Base-by-base conservation (phyloP, 1,140 invertebrate species). In the Nomia melanderi region DNA sequence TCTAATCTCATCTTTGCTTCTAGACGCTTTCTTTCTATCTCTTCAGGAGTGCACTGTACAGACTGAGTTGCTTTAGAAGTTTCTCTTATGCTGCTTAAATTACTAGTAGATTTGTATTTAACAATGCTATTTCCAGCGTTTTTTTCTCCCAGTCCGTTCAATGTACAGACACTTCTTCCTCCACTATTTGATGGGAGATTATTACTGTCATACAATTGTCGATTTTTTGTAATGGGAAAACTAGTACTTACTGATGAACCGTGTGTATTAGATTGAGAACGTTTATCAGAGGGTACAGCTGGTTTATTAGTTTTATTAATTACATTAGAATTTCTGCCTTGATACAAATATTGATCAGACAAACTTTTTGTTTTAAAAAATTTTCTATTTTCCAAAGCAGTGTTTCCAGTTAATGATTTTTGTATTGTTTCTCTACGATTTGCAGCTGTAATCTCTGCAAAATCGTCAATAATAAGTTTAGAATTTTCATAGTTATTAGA, bases 11-110 rank as follows among this genome's bases (percentile, higher is more conserved):
- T 85, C 20, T 86, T 78, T 11, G 91, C 91, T 62, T 92, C 90
- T n/a, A 82, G 27, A 27, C 91, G 77, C 50, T 92, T 92, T 54
- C 65, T 88, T 66, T 91, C 90, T 27, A 92, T 92, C 78, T 91
- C 90, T 67, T 88, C 85, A 1, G 89, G 87, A 11, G 89, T 88
- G 74, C 88, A 90, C 12, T 47, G 65, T 44, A 67, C 36, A 41
- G 77, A 69, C 33, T 79, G 81, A n/a, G 62, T 76, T 9, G 59
- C 81, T 56, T 67, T 77, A 12, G n/a, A 54, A 39, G 5, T 57
- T 47, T 77, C 47, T 23, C 50, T 63, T 31, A 44, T 72, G 47
- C 6, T 44, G 73, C 23, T n/a, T 67, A 70, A 72, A 76, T 65
- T 84, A 56, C 70, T 77, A 23, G 69, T 78, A 9, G 77, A 76